Evolutionary conservation across 2,113 vertebrate genomes (phyloP), one percentile per base, ranked within the genome.

Genomic region (Typhlomys cinereus): DNA sequence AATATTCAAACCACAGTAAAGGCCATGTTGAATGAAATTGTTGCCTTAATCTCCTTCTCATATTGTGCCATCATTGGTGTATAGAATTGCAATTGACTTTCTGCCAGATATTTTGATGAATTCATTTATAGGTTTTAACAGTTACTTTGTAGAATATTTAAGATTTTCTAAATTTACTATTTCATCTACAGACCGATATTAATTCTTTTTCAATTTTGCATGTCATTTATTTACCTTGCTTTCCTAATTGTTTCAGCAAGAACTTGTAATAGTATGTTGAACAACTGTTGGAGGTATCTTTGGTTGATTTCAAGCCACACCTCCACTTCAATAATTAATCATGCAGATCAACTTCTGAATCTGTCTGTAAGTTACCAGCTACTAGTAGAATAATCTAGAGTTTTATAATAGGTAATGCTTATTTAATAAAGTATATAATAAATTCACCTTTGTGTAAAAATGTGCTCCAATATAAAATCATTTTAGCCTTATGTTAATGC

Each of bases 361-460:
- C 29, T 73, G n/a, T 61, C 13, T 10, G 17, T 69, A 78, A 83
- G 70, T 93, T 71, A 81, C 85, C 41, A 81, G 41, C 31, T 36
- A 61, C 36, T 76, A 34, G 88, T 75, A 15, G 21, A 34, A 57
- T 27, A 71, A 54, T 59, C n/a, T 85, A 73, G 23, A 84, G 62
- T 94, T 54, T 94, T 82, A 64, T 69, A 89, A 64, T 59, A 93
- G 21, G 39, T 80, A 80, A 52, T 36, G 87, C 7, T 4, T 74
- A 84, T 71, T 66, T 74, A 64, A 89, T 11, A 82, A 66, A 13
- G 15, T 4, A 70, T 46, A 81, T 71, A 84, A 46, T 80, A 62
- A 50, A 25, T 75, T 70, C 11, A 73, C 48, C 46, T 66, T 93
- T 89, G n/a, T 73, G 66, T 18, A 39, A 66, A 80, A 21, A 66